Conservation (phyloP, 2,888 invertebrate species). For the Orthosia incerta region DNA sequence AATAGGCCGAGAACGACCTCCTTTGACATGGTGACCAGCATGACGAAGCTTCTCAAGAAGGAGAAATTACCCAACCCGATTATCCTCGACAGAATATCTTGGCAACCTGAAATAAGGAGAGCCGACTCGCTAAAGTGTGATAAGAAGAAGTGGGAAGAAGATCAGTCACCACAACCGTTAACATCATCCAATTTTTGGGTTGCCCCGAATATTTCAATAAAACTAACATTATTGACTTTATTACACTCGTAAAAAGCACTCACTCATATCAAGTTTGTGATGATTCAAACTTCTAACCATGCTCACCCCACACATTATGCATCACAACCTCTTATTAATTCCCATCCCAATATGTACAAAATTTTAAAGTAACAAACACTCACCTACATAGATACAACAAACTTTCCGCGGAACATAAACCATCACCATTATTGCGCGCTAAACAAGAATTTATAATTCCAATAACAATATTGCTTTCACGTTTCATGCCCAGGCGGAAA, state of each 20-base stretch:
- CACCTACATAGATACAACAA: constrained; percentile 16
- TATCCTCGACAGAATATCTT: too few relatives aligned
- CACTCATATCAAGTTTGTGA: background rate
- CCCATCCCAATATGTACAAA: background rate
- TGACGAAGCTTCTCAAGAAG: too few relatives aligned
- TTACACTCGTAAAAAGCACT: background rate
- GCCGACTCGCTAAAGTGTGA: too few relatives aligned
- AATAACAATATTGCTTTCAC: constrained; percentile 52
- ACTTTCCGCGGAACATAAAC: constrained; percentile 52
- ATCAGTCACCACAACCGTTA: background rate
- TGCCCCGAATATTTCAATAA: background rate
- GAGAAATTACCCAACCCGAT: too few relatives aligned
- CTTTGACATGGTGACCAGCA: too few relatives aligned
- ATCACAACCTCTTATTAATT: background rate
- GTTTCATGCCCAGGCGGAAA: constrained; percentile 13
- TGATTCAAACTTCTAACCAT: background rate
- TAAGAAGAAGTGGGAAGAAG: too few relatives aligned
- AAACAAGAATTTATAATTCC: constrained; percentile 63
- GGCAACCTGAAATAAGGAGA: too few relatives aligned
- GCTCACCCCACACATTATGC: background rate
- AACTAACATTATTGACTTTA: background rate
- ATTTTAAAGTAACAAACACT: constrained; percentile 20
- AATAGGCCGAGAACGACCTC: too few relatives aligned
- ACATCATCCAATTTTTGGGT: background rate
- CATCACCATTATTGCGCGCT: constrained; percentile 69